Percentiles rank a stretch among this genome's conserved stretches.
These are phyloP conservation scores for Cryptomyrus ogoouensis DNA, from an alignment of 2,113 vertebrate genomes.

Conservation along the genomic window DNA sequence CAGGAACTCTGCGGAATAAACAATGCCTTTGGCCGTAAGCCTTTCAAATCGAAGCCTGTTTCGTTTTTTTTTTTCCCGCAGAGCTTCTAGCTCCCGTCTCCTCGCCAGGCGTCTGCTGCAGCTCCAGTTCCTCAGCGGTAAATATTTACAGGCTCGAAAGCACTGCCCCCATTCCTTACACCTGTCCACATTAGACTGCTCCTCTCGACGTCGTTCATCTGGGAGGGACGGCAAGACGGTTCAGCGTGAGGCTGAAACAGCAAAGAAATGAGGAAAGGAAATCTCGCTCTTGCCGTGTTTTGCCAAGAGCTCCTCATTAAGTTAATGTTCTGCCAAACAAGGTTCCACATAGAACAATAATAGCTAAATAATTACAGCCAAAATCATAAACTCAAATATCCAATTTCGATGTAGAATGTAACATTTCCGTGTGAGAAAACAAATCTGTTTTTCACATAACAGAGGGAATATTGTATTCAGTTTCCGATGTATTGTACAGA, in stretches of 20 bases:
- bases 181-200: neutral
- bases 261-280: neutral
- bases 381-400: neutral
- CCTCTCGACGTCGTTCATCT: neutral
- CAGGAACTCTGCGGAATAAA: neutral
- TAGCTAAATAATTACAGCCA: neutral
- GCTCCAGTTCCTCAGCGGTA: neutral
- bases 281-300: neutral
- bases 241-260: neutral
- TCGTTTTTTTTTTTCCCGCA: neutral
- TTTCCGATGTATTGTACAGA: neutral
- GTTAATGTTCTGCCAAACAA: neutral
- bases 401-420: neutral
- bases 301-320: neutral
- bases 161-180: neutral
- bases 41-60: neutral
- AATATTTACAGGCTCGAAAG: constrained; percentile 1
- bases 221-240: no score
- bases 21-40: neutral
- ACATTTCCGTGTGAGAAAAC: neutral
- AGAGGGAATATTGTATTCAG: neutral
- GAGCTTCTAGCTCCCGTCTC: neutral
- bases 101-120: neutral
- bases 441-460: neutral
- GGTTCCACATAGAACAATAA: neutral